These are phyloP conservation scores for Julus scanicus DNA, from an alignment of 2,888 invertebrate genomes.

Conservation along the genomic window DNA sequence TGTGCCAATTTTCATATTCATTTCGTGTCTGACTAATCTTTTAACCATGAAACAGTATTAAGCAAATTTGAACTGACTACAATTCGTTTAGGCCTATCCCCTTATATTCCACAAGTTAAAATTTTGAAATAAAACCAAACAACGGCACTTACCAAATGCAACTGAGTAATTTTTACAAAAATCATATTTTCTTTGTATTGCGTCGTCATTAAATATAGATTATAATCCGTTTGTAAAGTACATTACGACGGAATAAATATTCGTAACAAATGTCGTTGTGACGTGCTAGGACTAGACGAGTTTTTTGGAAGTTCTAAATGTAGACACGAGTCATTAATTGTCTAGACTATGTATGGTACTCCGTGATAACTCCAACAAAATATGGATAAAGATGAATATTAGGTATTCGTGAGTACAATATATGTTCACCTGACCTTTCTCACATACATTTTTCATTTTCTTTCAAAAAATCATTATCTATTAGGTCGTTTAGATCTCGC, in stretches of 20 bases:
- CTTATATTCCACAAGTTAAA: background rate
- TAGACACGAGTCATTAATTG: background rate
- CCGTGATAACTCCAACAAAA: background rate
- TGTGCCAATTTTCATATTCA: conserved; percentile 8
- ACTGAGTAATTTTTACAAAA: background rate
- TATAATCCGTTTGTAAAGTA: background rate
- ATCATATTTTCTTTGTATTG: background rate
- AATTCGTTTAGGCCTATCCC: no score
- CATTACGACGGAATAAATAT: background rate
- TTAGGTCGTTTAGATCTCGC: no score
- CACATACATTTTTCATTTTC: no score
- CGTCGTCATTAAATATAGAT: background rate
- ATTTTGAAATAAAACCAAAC: background rate
- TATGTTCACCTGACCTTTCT: background rate
- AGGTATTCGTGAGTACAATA: background rate
- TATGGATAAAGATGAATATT: background rate
- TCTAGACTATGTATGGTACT: background rate
- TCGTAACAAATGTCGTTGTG: background rate
- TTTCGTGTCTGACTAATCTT: background rate
- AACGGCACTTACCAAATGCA: background rate
- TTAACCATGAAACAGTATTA: background rate
- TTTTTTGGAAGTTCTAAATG: background rate
- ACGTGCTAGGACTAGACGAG: background rate
- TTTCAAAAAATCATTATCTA: no score
- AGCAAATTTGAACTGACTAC: background rate